Percentiles rank a stretch among this genome's conserved stretches.
phyloP scores from a whole-genome alignment of 1,140 invertebrate genomes.

The Zeugodacus cucurbitae region DNA sequence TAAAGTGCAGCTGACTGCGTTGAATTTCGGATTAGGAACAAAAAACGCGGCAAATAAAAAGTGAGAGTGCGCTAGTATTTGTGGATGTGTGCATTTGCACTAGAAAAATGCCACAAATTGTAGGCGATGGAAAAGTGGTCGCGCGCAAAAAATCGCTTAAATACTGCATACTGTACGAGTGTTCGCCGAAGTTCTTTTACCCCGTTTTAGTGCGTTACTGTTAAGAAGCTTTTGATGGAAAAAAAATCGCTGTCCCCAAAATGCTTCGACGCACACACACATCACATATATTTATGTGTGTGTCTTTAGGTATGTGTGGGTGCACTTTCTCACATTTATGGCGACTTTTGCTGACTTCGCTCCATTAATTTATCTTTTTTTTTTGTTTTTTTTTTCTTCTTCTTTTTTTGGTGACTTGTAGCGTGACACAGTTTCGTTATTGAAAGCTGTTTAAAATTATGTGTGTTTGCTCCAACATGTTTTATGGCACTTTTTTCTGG shows the following conservation, averaged over 20 bases:
- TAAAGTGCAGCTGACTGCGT: constrained; percentile 20
- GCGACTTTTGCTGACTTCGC: background rate
- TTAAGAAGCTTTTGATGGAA: background rate
- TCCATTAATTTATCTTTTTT: background rate
- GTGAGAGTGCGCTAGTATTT: background rate
- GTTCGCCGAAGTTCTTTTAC: background rate
- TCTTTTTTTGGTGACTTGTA: background rate
- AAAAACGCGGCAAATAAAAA: background rate
- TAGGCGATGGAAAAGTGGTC: background rate
- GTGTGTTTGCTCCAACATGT: background rate
- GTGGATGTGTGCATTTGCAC: background rate
- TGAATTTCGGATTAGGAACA: constrained; percentile 32
- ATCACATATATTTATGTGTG: background rate
- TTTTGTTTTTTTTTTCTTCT: too few relatives aligned
- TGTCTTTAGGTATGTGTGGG: background rate
- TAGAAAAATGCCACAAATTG: background rate
- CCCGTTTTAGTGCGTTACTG: background rate
- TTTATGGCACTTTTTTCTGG: background rate
- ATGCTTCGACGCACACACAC: background rate
- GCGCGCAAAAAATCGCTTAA: constrained; percentile 8
- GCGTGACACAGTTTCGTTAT: background rate
- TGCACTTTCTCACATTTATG: background rate
- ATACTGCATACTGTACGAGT: background rate
- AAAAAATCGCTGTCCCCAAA: background rate
- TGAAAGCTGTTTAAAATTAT: background rate